These are phyloP conservation scores for Rhinogobio ventralis DNA, from an alignment of 2,797 vertebrate species.

Conservation along the genomic window DNA sequence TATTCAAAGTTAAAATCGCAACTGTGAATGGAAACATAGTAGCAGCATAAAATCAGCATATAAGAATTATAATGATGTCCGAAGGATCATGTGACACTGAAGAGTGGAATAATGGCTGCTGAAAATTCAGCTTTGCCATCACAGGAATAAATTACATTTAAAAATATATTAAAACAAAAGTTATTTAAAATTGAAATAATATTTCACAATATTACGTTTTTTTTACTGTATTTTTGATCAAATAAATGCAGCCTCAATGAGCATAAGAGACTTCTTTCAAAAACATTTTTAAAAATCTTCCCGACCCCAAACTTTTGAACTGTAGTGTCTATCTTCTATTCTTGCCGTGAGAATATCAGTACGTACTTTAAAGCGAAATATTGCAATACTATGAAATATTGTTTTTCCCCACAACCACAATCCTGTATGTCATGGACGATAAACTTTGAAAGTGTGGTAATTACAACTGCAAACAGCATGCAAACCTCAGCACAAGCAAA, in stretches of 20 bases:
- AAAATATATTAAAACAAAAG: not conserved
- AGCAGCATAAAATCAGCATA: not conserved
- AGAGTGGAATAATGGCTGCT: not conserved
- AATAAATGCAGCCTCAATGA: too few species aligned
- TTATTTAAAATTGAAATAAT: not conserved
- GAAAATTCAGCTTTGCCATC: not conserved
- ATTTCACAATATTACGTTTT: not conserved
- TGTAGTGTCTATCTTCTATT: not conserved
- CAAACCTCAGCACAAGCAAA: conserved; percentile 33
- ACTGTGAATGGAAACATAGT: not conserved
- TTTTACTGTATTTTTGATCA: not conserved
- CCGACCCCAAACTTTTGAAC: not conserved
- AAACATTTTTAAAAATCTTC: too few species aligned
- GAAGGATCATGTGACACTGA: not conserved
- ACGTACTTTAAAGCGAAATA: not conserved
- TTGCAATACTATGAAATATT: not conserved
- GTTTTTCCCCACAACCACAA: not conserved
- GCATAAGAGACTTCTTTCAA: too few species aligned
- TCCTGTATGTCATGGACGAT: not conserved
- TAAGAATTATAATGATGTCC: not conserved
- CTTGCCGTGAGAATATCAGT: not conserved
- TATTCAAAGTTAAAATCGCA: not conserved
- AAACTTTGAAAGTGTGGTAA: conserved; percentile 22
- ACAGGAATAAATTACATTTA: not conserved
- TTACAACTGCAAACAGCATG: conserved; percentile 24